Percentiles rank a stretch among this genome's conserved stretches.
Conservation (phyloP, 2,113 vertebrate species). For the Ammospiza nelsoni region DNA sequence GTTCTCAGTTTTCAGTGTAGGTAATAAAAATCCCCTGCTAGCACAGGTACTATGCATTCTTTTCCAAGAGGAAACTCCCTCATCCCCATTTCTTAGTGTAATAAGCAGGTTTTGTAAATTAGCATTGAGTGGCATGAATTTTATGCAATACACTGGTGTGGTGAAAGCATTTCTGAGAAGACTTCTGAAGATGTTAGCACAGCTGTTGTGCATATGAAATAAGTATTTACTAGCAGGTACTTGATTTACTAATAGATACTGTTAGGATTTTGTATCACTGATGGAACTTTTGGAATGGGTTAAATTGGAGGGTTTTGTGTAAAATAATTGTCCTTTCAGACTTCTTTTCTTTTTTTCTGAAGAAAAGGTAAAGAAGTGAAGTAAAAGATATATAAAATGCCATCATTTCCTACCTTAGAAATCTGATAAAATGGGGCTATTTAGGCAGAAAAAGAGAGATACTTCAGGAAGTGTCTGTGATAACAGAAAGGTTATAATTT, state of each 20-base stretch:
- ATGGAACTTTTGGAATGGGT: background rate
- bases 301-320: accelerated
- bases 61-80: background rate
- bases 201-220: background rate
- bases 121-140: background rate
- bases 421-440: background rate
- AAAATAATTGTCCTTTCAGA: background rate
- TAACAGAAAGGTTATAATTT: background rate
- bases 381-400: background rate
- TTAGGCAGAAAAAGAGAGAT: background rate
- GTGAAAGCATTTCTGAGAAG: background rate
- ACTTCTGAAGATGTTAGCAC: background rate
- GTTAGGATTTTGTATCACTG: background rate
- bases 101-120: background rate
- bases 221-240: background rate
- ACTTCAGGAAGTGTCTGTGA: background rate
- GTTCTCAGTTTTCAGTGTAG: background rate
- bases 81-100: background rate
- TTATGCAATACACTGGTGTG: background rate
- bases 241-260: background rate
- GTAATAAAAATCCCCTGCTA: background rate
- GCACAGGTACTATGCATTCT: background rate
- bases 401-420: background rate
- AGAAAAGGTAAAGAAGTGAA: background rate
- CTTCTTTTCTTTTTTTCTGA: background rate